Conservation (phyloP, 1,140 invertebrate species). For the Caerostris darwini region DNA sequence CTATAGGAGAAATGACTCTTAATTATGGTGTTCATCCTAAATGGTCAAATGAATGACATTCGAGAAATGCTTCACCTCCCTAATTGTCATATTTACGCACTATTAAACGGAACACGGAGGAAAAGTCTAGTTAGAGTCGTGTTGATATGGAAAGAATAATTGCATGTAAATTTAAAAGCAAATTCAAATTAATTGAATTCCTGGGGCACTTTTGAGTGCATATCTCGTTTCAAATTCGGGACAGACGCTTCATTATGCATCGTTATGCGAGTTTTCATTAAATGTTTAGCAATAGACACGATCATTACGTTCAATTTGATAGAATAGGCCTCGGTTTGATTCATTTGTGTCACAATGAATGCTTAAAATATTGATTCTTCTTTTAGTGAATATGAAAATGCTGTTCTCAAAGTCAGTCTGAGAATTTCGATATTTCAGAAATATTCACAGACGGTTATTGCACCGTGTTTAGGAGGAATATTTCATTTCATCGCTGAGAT, state of each 20-base stretch:
- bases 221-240: neutral
- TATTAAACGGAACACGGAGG: constrained; percentile 3
- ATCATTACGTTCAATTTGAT: constrained; percentile 18
- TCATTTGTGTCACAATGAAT: neutral
- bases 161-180: constrained; percentile 46
- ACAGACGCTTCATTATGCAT: constrained; percentile 31
- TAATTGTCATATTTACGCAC: constrained; percentile 31
- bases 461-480: neutral
- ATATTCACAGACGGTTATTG: too few species aligned
- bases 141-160: constrained; percentile 28
- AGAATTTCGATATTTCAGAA: too few species aligned
- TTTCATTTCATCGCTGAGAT: neutral
- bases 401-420: neutral
- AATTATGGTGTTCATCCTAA: constrained; percentile 60
- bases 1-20: constrained; percentile 58
- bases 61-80: constrained; percentile 13
- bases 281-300: constrained; percentile 28
- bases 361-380: neutral
- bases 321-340: neutral
- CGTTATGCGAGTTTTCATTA: constrained; percentile 28
- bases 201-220: neutral
- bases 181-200: constrained; percentile 49
- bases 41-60: constrained; percentile 57
- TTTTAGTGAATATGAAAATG: neutral
- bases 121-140: constrained; percentile 16